Evolutionary conservation across 2,888 invertebrate species (phyloP).

Genomic region (Phalera bucephala): DNA sequence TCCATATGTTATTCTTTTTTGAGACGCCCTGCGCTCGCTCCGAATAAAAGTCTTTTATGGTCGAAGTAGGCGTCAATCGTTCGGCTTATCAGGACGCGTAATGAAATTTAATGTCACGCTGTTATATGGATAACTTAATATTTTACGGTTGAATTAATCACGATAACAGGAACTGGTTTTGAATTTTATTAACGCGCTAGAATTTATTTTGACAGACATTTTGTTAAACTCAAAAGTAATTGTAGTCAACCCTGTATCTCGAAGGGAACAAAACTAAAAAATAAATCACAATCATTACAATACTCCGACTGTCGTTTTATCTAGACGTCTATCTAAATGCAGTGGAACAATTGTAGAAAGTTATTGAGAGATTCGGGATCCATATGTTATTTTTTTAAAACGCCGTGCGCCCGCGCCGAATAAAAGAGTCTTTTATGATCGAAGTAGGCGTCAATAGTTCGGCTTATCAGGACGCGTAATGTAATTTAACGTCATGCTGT

Average conservation of each 20-base stretch:
- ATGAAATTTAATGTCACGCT: conserved; percentile 22
- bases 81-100: conserved; percentile 23
- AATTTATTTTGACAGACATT: background rate
- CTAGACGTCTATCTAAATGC: conserved; percentile 66
- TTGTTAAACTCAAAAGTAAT: too few relatives aligned
- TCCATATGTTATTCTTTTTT: conserved; percentile 49
- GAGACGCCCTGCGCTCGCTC: conserved; percentile 25
- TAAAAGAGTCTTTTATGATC: conserved; percentile 31
- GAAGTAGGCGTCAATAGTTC: conserved; percentile 36
- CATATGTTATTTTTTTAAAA: conserved; percentile 46
- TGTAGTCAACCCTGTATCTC: conserved; percentile 22
- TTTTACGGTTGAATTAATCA: conserved; percentile 4
- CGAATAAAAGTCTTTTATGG: conserved; percentile 31
- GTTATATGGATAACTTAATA: conserved; percentile 16
- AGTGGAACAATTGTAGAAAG: conserved; percentile 51
- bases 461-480: conserved; percentile 24
- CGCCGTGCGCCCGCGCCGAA: conserved; percentile 21
- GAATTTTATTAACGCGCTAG: too few relatives aligned
- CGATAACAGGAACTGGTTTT: background rate
- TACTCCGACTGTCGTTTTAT: conserved; percentile 58
- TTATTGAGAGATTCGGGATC: conserved; percentile 64
- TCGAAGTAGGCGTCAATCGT: conserved; percentile 36
- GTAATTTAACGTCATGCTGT: conserved; percentile 20
- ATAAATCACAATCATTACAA: conserved; percentile 71
- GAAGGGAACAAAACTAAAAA: conserved; percentile 39